phyloP scores from a whole-genome alignment of 2,113 vertebrate genomes.

The Balaeniceps rex region DNA sequence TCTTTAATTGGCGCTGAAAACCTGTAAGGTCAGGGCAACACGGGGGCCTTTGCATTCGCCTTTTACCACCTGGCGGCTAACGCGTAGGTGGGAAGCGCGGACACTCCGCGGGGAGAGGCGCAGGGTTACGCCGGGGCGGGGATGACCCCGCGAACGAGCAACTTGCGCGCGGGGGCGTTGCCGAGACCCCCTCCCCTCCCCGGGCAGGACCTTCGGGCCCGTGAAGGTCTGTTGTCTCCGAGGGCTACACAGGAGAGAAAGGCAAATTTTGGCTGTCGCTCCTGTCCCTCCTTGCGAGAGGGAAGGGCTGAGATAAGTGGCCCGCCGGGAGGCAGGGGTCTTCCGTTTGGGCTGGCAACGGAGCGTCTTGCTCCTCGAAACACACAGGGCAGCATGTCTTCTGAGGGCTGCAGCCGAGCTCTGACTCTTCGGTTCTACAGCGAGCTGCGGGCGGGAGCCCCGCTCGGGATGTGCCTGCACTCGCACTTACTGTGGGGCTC shows the following conservation, averaged over 20 bases:
- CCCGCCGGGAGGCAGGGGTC: too few relatives aligned
- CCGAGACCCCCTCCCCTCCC: too few relatives aligned
- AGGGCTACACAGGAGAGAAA: not conserved
- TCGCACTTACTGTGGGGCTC: too few relatives aligned
- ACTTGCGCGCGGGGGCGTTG: rapidly evolving
- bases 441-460: not conserved
- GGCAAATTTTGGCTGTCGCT: not conserved
- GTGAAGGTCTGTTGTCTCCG: not conserved
- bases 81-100: rapidly evolving
- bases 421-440: not conserved
- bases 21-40: not conserved
- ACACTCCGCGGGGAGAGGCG: too few relatives aligned
- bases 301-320: not conserved
- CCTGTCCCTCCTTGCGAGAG: not conserved
- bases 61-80: not conserved
- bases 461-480: not conserved
- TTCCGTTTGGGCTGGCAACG: not conserved
- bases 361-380: not conserved
- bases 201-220: not conserved
- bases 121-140: not conserved
- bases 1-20: not conserved
- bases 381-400: not conserved
- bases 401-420: not conserved
- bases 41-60: not conserved
- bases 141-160: too few relatives aligned